Evolutionary conservation across 2,888 invertebrate genomes (phyloP), one percentile per base, ranked within the genome.

Genomic region (Drosophila atroscutellata): DNA sequence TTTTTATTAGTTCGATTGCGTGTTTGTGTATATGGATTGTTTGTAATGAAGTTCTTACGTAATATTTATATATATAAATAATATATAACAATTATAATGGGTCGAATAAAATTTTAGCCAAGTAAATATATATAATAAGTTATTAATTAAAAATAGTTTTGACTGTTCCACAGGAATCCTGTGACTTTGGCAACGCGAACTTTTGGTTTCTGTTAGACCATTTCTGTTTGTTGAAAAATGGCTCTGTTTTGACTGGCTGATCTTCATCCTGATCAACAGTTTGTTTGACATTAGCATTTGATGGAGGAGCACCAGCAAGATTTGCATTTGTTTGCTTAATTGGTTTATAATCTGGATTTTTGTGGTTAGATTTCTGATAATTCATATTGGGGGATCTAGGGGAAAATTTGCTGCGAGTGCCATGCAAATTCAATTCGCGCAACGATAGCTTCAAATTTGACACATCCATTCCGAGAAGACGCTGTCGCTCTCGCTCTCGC

Each of bases 391-490:
- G 32, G 4, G 2, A 39, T n/a, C 32, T 32, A n/a, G 13, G 32
- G 20, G 13, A 3, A 37, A 18, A 37, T 18, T n/a, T 8, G 13
- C 2, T 13, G 1, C 0, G 2, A 15, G n/a, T 54, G 3, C 13
- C 42, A 58, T 76, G 63, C 3, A 75, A 18, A 26, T 63, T 34
- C 49, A 60, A 49, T 9, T 54, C 26, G 11, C n/a, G 26, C 28
- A 75, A 30, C 13, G 9, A 4, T 20, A 51, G 26, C 3, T n/a
- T 37, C 9, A 75, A 7, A 8, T 55, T 37, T 6, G 7, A n/a
- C 11, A 28, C n/a, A 15, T 7, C 18, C 30, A 26, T 13, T 18
- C 18, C 28, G 24, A 26, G n/a, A 30, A n/a, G 5, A n/a, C 3
- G 2, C 0, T 13, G 30, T 8, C 8, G 8, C 30, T 30, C 15